Evolutionary conservation across 2,888 invertebrate species (phyloP), one percentile per base, ranked within the genome.

Genomic region (Lithophane leautieri): DNA sequence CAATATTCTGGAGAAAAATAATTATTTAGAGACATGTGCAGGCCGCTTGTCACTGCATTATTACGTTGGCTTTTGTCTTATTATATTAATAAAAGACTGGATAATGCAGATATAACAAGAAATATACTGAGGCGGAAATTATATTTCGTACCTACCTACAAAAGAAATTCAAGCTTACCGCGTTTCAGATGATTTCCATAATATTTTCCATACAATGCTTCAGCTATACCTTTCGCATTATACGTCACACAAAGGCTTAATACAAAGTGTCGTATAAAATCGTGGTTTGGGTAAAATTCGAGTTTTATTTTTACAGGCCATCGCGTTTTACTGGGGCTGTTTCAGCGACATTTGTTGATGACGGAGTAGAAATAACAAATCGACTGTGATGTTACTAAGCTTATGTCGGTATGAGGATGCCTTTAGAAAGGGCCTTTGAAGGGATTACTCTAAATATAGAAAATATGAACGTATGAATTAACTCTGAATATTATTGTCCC

Each of bases 261-360:
- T 40, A 73, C 40, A 66, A 75, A 80, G 52, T 68, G 54, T 56
- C 60, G 60, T 25, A 73, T 73, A 72, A 81, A 81, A 62, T 50
- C 68, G 60, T 58, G 66, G 61, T 66, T 79, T 69, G 25, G 69
- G 66, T 70, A 85, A 77, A 85, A 70, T 70, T 74, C 61, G 58
- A 61, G 50, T 79, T 86, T 87, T 87, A 87, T 85, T 87, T 86
- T 86, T 87, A 87, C 84, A 86, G 78, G 44, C 81, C 72, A 84
- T 87, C 65, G 76, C 70, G 70, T 84, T 87, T 84, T 83, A 84
- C 73, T 62, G 83, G 73, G 67, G 74, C 62, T 65, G 69, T 78
- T 78, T 83, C 75, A 73, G 78, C 71, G 80, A 79, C 79, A 79
- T 84, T 86, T 83, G 78, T 78, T 84, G 87, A 87, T 87, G 86